Evolutionary conservation across 2,113 vertebrate genomes (phyloP), one percentile per base, ranked within the genome.

Genomic region (Donacobius atricapilla): DNA sequence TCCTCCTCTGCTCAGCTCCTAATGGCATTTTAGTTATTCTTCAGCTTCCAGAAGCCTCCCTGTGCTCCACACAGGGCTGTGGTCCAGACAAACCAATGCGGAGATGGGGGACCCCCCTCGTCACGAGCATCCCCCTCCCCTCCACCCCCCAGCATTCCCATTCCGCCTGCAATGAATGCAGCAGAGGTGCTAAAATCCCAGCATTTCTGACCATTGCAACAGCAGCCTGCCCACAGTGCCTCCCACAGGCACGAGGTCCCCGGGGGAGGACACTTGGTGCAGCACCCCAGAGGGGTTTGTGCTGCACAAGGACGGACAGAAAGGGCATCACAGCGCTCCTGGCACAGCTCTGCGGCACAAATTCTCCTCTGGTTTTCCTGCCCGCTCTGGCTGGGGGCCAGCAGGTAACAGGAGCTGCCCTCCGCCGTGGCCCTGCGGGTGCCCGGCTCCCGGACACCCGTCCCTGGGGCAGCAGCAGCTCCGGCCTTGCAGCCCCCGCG

Each of bases 161-260:
- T 16, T 50, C 30, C 39, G 6, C 27, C 82, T 71, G 68, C 50
- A 53, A 2, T 4, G 30, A 31, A 4, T 1, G 48, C 75, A 58
- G 53, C 39, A 45, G 28, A 0, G 3, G 0, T 7, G 56, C 3
- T 3, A 3, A 66, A 68, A 53, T 9, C 48, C 33, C 64, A 4
- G 39, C 1, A 1, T 1, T 82, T 50, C 27, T 4, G 15, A 6
- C 5, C 14, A 0, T 0, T 6, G 10, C 9, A 31, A 3, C 2
- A 5, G 42, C 27, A 47, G 10, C 50, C 1, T 57, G 5, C 37
- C 28, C 39, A 0, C 0, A 0, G 12, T n/a, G n/a, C n/a, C n/a
- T n/a, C n/a, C n/a, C n/a, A n/a, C n/a, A 16, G 45, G 4, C 23
- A 42, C 1, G 9, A 33, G 21, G 45, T 20, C 51, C 54, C 45